Evolutionary conservation across 2,797 vertebrate species (phyloP).

Genomic region (Cirrhinus mrigala): DNA sequence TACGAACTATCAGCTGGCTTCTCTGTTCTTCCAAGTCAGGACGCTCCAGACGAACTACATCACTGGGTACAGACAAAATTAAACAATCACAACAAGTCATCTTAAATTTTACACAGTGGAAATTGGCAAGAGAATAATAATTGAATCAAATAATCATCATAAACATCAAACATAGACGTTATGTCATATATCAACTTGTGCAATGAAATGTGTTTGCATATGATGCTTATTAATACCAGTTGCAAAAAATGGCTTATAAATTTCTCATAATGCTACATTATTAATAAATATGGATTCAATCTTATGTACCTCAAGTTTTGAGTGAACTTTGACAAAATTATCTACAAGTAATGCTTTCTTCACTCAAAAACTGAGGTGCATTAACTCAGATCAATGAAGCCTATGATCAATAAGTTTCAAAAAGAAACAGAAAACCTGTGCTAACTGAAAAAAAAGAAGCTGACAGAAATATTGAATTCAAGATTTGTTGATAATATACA

Average conservation of each 20-base stretch:
- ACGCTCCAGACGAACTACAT: constrained; percentile 84
- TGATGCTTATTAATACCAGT: no score
- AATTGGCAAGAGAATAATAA: not conserved
- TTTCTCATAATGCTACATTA: not conserved
- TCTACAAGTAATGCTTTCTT: not conserved
- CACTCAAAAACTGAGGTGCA: not conserved
- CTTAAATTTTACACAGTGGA: not conserved
- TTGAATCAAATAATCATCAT: not conserved
- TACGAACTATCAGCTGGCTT: constrained; percentile 81
- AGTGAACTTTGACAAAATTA: not conserved
- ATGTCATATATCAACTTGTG: not conserved
- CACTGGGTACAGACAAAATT: constrained; percentile 65
- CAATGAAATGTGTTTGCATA: not conserved
- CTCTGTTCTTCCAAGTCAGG: constrained; percentile 85
- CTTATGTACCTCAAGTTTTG: not conserved
- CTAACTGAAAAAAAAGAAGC: no score
- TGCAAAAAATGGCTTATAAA: no score
- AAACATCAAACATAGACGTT: not conserved
- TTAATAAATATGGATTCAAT: not conserved
- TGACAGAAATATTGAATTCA: no score
- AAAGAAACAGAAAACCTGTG: no score
- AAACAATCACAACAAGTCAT: not conserved
- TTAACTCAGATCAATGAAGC: not conserved
- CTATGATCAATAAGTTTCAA: no score
- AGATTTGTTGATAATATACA: no score